Percentiles rank a stretch among this genome's conserved stretches.
phyloP scores from a whole-genome alignment of 2,113 vertebrate species.

The Pelobates fuscus region DNA sequence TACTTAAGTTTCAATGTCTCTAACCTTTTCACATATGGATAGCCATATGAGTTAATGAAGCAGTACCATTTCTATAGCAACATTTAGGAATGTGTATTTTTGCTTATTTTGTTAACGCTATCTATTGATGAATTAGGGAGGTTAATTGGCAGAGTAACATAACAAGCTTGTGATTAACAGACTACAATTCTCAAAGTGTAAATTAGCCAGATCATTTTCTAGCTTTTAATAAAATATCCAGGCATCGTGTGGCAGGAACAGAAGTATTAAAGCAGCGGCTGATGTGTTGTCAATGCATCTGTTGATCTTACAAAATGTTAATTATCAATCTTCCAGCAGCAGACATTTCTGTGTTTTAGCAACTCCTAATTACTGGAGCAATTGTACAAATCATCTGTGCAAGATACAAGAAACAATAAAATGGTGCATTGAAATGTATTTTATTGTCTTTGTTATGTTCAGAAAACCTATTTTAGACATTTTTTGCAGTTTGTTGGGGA shows the following conservation, averaged over 20 bases:
- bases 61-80: background rate
- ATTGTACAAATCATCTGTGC: background rate
- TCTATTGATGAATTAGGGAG: background rate
- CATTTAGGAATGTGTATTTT: no score
- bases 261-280: background rate
- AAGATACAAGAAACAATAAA: no score
- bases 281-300: background rate
- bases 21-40: background rate
- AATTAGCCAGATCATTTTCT: background rate
- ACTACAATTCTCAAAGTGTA: background rate
- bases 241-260: background rate
- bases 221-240: background rate
- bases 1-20: background rate
- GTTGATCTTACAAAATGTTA: background rate
- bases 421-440: no score
- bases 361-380: background rate
- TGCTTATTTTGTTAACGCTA: background rate
- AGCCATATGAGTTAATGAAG: background rate
- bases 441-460: no score
- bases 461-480: no score
- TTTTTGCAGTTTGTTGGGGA: no score
- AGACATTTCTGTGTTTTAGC: background rate
- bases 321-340: background rate
- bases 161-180: background rate
- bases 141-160: background rate